Conservation (phyloP, 2,888 invertebrate species). For the Lasioglossum pauxillum region DNA sequence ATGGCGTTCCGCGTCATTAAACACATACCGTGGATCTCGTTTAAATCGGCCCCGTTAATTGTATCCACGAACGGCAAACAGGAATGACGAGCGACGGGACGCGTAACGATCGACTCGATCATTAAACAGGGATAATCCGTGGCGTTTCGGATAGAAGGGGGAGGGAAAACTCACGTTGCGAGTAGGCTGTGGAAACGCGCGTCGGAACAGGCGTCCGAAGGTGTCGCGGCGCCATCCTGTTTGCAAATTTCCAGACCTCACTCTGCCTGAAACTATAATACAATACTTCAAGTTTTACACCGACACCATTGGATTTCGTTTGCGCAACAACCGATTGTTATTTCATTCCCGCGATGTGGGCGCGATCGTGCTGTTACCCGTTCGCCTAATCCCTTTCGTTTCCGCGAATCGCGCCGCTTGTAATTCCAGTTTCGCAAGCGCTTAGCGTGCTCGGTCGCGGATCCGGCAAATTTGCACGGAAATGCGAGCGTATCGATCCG, state of each 20-base stretch:
- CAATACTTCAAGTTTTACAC: not conserved
- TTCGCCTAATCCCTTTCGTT: constrained; percentile 31
- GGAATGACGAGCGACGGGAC: constrained; percentile 53
- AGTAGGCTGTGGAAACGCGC: constrained; percentile 28
- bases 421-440: constrained; percentile 50
- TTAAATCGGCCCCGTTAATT: constrained; percentile 67
- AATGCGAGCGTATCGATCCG: constrained; percentile 42
- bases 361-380: constrained; percentile 29
- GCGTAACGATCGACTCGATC: constrained; percentile 60
- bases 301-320: not conserved
- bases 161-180: constrained; percentile 19
- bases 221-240: not conserved
- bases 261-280: not conserved
- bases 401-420: constrained; percentile 38
- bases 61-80: constrained; percentile 60
- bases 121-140: constrained; percentile 63
- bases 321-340: constrained; percentile 36
- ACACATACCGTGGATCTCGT: constrained; percentile 59
- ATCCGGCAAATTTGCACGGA: constrained; percentile 54
- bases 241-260: constrained; percentile 3
- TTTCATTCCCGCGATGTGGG: constrained; percentile 41
- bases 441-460: constrained; percentile 36
- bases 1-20: constrained; percentile 66
- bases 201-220: not conserved
- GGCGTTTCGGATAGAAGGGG: constrained; percentile 3